Evolutionary conservation across 2,888 invertebrate genomes (phyloP).

Genomic region (Drosophila tripunctata): DNA sequence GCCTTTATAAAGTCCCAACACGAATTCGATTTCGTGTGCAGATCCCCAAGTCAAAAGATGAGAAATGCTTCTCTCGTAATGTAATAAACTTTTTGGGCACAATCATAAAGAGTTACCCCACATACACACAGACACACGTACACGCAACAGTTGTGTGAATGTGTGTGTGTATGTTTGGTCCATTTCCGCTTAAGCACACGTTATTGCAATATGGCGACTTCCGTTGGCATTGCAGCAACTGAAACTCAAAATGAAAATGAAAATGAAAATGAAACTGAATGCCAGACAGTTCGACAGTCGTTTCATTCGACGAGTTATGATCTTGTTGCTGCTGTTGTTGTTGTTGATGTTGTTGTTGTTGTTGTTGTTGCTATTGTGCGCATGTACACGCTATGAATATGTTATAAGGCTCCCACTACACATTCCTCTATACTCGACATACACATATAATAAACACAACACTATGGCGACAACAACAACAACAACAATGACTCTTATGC

Average conservation of each 20-base stretch:
- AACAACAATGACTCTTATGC: conserved; percentile 53
- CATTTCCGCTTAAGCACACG: conserved; percentile 72
- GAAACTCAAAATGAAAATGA: conserved; percentile 17
- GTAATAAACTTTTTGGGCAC: conserved; percentile 66
- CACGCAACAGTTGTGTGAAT: conserved; percentile 58
- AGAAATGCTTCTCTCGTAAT: conserved; percentile 53
- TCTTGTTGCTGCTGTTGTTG: conserved; percentile 1
- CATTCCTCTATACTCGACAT: conserved; percentile 45
- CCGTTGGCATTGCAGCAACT: conserved; percentile 59
- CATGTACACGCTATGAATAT: conserved; percentile 74
- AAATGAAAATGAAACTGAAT: conserved; percentile 18
- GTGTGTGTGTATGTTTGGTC: conserved; percentile 34
- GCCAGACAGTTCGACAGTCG: conserved; percentile 56
- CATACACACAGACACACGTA: conserved; percentile 4
- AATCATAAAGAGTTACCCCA: conserved; percentile 61
- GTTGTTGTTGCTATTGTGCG: conserved; percentile 41
- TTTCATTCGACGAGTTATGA: neutral
- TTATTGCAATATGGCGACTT: conserved; percentile 78
- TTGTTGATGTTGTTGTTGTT: conserved; percentile 25
- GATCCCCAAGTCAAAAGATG: conserved; percentile 40
- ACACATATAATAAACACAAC: conserved; percentile 47
- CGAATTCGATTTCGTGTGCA: conserved; percentile 67
- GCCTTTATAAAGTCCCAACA: conserved; percentile 59
- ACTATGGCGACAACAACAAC: conserved; percentile 35
- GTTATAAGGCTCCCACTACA: conserved; percentile 65